phyloP scores from a whole-genome alignment of 2,888 invertebrate genomes.

The Synanthedon formicaeformis region DNA sequence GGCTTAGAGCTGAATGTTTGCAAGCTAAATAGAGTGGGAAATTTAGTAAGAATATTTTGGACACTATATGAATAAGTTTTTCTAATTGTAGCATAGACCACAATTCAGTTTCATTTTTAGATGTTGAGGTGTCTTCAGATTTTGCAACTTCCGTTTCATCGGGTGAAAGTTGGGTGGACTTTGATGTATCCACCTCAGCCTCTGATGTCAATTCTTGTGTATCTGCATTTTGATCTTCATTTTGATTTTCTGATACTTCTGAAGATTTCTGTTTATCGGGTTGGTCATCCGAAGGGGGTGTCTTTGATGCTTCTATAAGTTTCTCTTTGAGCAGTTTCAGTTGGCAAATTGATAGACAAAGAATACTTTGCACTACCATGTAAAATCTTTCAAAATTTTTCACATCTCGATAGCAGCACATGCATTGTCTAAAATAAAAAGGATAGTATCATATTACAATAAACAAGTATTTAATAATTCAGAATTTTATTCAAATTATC shows the following conservation, averaged over 20 bases:
- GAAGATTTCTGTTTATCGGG: constrained; percentile 28
- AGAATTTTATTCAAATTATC: background rate
- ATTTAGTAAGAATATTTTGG: constrained; percentile 88
- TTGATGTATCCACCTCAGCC: constrained; percentile 12
- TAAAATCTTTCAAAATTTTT: constrained; percentile 94
- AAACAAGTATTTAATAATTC: background rate
- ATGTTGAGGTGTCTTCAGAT: constrained; percentile 5
- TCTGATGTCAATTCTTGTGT: constrained; percentile 23
- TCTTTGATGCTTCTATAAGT: constrained; percentile 50
- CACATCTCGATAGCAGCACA: constrained; percentile 93
- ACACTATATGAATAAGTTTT: constrained; percentile 87
- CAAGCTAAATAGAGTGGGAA: constrained; percentile 91
- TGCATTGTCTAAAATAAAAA: constrained; percentile 82
- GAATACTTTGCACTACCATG: constrained; percentile 87
- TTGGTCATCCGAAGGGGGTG: constrained; percentile 30
- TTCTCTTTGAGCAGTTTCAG: constrained; percentile 79
- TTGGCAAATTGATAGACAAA: constrained; percentile 85
- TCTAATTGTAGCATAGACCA: constrained; percentile 90
- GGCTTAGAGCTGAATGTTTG: constrained; percentile 84
- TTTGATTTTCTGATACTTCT: constrained; percentile 19
- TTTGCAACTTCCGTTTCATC: constrained; percentile 30
- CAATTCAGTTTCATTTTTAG: constrained; percentile 38
- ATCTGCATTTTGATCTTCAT: constrained; percentile 26
- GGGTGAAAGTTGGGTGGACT: constrained; percentile 22
- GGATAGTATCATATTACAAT: constrained; percentile 2